Evolutionary conservation across 2,888 invertebrate species (phyloP).

Genomic region (Metellina segmentata): DNA sequence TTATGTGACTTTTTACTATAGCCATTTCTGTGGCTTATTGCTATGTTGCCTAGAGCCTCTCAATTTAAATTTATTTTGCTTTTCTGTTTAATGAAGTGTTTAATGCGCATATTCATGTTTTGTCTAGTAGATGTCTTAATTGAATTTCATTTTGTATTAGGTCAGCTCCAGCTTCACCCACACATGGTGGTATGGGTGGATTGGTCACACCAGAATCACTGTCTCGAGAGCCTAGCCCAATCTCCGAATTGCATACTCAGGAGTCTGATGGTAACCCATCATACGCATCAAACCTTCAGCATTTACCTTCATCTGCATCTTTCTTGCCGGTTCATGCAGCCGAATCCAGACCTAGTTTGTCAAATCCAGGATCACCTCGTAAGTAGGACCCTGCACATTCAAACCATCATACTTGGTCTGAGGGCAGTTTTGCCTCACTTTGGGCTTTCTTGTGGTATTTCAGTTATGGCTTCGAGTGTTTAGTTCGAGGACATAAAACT

Average conservation of each 20-base stretch:
- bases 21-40: too few relatives aligned
- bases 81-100: too few relatives aligned
- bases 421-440: too few relatives aligned
- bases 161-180: conserved; percentile 78
- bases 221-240: conserved; percentile 95
- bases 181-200: conserved; percentile 85
- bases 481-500: too few relatives aligned
- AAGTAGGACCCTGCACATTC: not conserved
- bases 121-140: too few relatives aligned
- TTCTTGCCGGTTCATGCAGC: conserved; percentile 52
- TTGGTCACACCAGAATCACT: conserved; percentile 91
- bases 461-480: too few relatives aligned
- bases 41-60: too few relatives aligned
- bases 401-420: too few relatives aligned
- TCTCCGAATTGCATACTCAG: conserved; percentile 82
- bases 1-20: too few relatives aligned
- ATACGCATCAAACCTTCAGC: conserved; percentile 42
- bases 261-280: conserved; percentile 52
- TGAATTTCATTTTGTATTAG: conserved; percentile 32
- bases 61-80: too few relatives aligned
- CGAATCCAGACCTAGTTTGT: conserved; percentile 55
- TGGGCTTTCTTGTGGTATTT: too few relatives aligned
- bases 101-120: too few relatives aligned
- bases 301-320: conserved; percentile 51
- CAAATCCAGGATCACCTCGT: conserved; percentile 72